Percentiles rank a stretch among this genome's conserved stretches.
These are phyloP conservation scores for Brachyhypopomus gauderio DNA, from an alignment of 2,113 vertebrate species.

Conservation along the genomic window DNA sequence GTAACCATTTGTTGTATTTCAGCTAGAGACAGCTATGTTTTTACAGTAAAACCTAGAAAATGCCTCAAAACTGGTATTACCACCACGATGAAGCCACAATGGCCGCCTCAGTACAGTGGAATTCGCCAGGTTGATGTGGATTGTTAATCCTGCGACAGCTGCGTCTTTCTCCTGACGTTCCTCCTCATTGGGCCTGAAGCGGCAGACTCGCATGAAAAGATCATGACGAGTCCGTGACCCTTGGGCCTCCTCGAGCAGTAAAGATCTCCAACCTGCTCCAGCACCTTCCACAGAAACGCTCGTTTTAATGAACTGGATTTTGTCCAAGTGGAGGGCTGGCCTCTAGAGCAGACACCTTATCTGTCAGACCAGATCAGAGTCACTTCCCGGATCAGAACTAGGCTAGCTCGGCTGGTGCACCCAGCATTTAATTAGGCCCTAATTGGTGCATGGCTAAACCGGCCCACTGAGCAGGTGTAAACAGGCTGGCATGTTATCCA, in stretches of 20 bases:
- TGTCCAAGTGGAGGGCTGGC: conserved; percentile 44
- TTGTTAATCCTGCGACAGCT: conserved; percentile 50
- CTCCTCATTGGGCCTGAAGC: conserved; percentile 25
- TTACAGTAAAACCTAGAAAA: not conserved
- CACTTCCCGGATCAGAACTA: conserved; percentile 35
- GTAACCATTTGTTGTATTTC: not conserved
- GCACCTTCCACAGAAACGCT: conserved; percentile 19
- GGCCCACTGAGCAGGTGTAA: conserved; percentile 52
- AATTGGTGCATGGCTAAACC: conserved; percentile 54
- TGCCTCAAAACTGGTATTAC: not conserved
- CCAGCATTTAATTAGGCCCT: conserved; percentile 52
- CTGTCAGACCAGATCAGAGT: conserved; percentile 59
- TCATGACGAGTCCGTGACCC: conserved; percentile 44
- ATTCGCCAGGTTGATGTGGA: conserved; percentile 38
- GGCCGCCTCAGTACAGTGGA: not conserved
- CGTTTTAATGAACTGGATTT: conserved; percentile 58
- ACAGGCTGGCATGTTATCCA: conserved; percentile 48
- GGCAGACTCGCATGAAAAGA: conserved; percentile 49
- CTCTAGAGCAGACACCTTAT: conserved; percentile 53
- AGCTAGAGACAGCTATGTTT: not conserved
- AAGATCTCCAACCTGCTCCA: conserved; percentile 34
- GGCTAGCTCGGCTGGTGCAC: conserved; percentile 22
- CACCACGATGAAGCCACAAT: not conserved
- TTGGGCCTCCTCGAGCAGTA: conserved; percentile 48
- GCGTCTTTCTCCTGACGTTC: conserved; percentile 48